Base-by-base conservation (phyloP, 2,888 invertebrate species). In the Drosophila histrio region DNA sequence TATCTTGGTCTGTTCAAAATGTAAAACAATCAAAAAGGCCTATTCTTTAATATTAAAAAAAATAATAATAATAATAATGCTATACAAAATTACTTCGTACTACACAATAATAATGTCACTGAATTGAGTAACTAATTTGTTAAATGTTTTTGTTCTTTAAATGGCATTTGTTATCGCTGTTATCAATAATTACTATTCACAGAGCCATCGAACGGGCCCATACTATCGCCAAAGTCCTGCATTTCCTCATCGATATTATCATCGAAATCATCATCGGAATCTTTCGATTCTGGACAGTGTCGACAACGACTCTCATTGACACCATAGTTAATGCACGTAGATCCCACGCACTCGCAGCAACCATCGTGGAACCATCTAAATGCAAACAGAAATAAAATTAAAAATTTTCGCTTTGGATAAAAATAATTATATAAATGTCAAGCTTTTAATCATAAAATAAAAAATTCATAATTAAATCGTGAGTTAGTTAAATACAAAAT, bases 301-400 rank as follows among this genome's bases (percentile, higher is more conserved):
- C 94, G 91, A 81, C 95, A 95, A 77, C 96, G 94, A 93, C 96
- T 96, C 89, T 97, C 96, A 87, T 96, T 96, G 67, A 97, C 95
- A 1, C 98, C 98, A 91, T 97, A 98, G 90, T 96, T 96, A 72
- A 97, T 94, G 90, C 98, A 98, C 44, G 95, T 95, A 72, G 95
- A 95, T 1, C 98, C 97, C 49, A 98, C 95, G 90, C 98, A 98
- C 91, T 98, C 96, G 91, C 98, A 98, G 90, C 98, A 98, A 1
- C 97, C 98, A 89, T 97, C 96, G 91, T 97, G 97, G 92, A 98
- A 98, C 97, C 98, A 98, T 85, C 91, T 91, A 19, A 21, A 52
- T 17, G 17, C 19, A 44, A 44, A 38, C 21, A 30, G 19, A 44
- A 44, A 38, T 22, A 30, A 8, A 46, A 36, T 0, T 13, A 13